These are phyloP conservation scores for Cotesia typhae DNA, from an alignment of 1,140 invertebrate species.

Conservation along the genomic window DNA sequence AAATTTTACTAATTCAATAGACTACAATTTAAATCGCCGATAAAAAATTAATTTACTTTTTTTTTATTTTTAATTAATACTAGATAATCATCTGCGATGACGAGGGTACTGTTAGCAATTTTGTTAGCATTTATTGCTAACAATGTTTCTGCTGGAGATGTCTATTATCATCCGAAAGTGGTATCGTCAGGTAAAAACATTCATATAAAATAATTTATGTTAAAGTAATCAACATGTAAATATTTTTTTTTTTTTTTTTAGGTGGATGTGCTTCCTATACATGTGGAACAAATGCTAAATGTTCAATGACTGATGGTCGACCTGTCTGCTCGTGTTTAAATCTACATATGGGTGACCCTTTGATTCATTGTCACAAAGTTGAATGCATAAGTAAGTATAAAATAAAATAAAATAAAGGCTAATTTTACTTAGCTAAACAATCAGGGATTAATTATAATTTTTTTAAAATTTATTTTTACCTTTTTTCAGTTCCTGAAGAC, in stretches of 20 bases:
- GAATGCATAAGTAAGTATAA: constrained; percentile 66
- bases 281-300: constrained; percentile 67
- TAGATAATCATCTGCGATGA: constrained; percentile 41
- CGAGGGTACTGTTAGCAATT: constrained; percentile 42
- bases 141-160: constrained; percentile 22
- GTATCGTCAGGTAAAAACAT: constrained; percentile 42
- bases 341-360: constrained; percentile 71
- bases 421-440: constrained; percentile 13
- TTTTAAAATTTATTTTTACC: constrained; percentile 6
- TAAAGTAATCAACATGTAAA: not conserved
- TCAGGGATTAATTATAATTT: not conserved
- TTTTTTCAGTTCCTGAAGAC: constrained; percentile 60
- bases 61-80: not conserved
- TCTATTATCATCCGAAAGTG: constrained; percentile 42
- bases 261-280: constrained; percentile 60
- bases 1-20: not conserved
- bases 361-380: constrained; percentile 64
- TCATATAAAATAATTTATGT: not conserved
- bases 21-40: not conserved
- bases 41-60: not conserved
- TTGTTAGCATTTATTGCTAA: constrained; percentile 41
- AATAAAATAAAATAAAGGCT: not conserved
- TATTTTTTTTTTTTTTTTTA: constrained; percentile 30
- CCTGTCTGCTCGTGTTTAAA: constrained; percentile 70
- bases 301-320: constrained; percentile 62